Evolutionary conservation across 2,113 vertebrate species (phyloP).

Genomic region (Romanogobio albipinnatus): DNA sequence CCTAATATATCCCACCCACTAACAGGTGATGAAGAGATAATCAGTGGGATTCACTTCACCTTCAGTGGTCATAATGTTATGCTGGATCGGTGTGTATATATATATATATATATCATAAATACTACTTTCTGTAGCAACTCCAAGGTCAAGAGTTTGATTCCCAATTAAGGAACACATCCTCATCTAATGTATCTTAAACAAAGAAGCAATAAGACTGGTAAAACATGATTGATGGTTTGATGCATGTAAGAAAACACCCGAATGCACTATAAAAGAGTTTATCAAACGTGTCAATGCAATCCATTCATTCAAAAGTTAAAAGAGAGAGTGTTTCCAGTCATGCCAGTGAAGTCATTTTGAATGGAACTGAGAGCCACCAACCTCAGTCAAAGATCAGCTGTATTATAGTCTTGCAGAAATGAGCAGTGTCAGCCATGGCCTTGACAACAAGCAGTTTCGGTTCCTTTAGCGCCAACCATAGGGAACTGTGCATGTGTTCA

Average conservation of each 20-base stretch:
- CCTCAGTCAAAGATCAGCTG: background rate
- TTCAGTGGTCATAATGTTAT: too few species aligned
- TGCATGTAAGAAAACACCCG: background rate
- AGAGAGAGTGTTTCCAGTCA: background rate
- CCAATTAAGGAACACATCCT: too few species aligned
- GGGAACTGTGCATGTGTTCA: conserved; percentile 19
- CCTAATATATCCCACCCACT: too few species aligned
- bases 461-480: conserved; percentile 23
- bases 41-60: too few species aligned
- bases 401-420: background rate
- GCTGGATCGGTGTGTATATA: too few species aligned
- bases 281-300: background rate
- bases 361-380: background rate
- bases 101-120: too few species aligned
- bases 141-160: background rate
- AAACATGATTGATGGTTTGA: background rate
- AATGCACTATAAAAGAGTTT: background rate
- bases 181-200: background rate
- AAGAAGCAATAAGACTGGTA: background rate
- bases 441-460: conserved; percentile 26
- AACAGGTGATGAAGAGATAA: too few species aligned
- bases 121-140: background rate
- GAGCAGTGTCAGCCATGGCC: too few species aligned
- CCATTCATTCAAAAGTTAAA: background rate
- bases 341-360: background rate